Evolutionary conservation across 1,140 invertebrate species (phyloP).

Genomic region (Zaprionus gabonicus): DNA sequence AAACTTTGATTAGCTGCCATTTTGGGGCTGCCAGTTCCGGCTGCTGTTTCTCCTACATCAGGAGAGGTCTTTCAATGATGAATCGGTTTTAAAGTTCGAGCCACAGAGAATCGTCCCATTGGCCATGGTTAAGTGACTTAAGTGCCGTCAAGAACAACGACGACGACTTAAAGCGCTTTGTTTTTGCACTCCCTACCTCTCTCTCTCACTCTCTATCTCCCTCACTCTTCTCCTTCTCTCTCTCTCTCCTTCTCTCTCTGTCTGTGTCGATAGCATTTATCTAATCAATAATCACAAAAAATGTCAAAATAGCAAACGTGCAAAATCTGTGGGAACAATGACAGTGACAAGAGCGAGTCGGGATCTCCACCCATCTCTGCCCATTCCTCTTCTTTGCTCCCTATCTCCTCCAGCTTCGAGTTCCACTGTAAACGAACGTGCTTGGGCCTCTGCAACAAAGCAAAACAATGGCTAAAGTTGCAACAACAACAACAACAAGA

Average conservation of each 20-base stretch:
- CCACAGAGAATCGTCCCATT: conserved; percentile 50
- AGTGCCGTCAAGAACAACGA: conserved; percentile 61
- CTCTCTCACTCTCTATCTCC: not conserved
- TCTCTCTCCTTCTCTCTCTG: conserved; percentile 22
- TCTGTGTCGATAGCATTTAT: conserved; percentile 52
- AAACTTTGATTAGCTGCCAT: conserved; percentile 32
- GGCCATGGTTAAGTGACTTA: conserved; percentile 80
- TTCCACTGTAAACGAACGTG: conserved; percentile 58
- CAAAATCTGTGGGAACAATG: conserved; percentile 75
- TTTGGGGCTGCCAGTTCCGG: not conserved
- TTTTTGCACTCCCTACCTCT: conserved; percentile 38
- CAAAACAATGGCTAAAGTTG: conserved; percentile 41
- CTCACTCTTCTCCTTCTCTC: not conserved
- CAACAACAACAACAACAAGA: conserved; percentile 12
- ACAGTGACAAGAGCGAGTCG: conserved; percentile 40
- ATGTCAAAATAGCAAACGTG: conserved; percentile 81
- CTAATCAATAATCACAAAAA: conserved; percentile 80
- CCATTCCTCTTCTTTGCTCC: not conserved
- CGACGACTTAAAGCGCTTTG: conserved; percentile 52
- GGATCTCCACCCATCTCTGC: not conserved
- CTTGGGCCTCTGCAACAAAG: conserved; percentile 36
- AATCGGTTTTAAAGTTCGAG: conserved; percentile 60
- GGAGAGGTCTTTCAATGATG: conserved; percentile 44
- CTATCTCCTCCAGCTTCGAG: not conserved
- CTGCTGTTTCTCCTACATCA: not conserved